phyloP scores from a whole-genome alignment of 2,113 vertebrate species.

The Motacilla alba region DNA sequence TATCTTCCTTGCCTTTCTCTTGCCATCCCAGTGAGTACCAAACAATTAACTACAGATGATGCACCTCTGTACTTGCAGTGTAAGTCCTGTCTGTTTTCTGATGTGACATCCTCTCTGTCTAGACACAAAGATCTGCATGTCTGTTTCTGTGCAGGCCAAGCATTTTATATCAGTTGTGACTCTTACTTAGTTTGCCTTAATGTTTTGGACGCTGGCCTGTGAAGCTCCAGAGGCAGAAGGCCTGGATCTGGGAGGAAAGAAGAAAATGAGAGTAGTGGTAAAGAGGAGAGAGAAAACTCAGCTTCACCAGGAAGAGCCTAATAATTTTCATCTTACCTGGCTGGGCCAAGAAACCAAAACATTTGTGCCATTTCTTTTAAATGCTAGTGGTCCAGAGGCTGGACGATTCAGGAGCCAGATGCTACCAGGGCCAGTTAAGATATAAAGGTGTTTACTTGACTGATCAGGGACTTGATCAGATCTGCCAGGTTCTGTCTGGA shows the following conservation, averaged over 20 bases:
- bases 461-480: neutral
- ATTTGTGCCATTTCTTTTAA: neutral
- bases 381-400: neutral
- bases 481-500: neutral
- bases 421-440: neutral
- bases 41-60: neutral
- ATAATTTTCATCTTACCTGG: neutral
- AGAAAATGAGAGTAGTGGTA: neutral
- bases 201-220: neutral
- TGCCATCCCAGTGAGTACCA: neutral
- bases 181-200: neutral
- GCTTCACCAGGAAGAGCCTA: neutral
- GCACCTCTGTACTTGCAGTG: neutral
- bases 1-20: neutral
- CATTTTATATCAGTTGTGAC: neutral
- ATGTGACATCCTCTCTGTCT: neutral
- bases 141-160: neutral
- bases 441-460: neutral
- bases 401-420: neutral
- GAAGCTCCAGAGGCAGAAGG: neutral
- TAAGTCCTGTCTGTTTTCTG: neutral
- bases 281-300: neutral
- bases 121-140: accelerated
- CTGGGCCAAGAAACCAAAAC: neutral
- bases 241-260: neutral